Base-by-base conservation (phyloP, 2,113 vertebrate genomes). In the Hepsetus odoe region DNA sequence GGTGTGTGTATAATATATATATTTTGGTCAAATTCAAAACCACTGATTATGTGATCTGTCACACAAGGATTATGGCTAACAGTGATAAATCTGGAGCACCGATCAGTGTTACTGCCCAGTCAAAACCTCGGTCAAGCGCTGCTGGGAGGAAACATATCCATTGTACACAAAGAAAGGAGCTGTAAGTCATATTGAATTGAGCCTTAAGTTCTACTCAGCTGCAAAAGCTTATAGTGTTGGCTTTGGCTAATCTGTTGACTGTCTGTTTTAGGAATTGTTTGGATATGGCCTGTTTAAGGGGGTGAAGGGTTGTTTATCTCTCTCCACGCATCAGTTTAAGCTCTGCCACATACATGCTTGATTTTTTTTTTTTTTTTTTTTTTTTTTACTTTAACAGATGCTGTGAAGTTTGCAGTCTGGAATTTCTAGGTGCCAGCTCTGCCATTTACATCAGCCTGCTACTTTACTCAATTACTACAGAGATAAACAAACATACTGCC, bases 221-320 rank as follows among this genome's bases (percentile, higher is more conserved):
- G 51, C 64, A 53, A 18, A 16, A 55, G 65, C 49, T 2, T 35
- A 40, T 82, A 58, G 69, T 65, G 70, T 87, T 88, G 87, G 53
- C 58, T 58, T 30, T 16, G 74, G 30, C 59, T 82, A 72, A 83
- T 83, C 67, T 81, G 35, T 77, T 81, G 70, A 74, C 44, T 16
- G 6, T 69, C 46, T 59, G 42, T 55, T 82, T 66, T 65, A 62
- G 56, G 49, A 76, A 22, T 26, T 62, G 73, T 79, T 76, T 73
- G 33, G 24, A 26, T 61, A 59, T 78, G 79, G 14, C n/a, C 30
- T 64, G 83, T 74, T 83, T 82, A 85, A 35, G 85, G 80, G 87
- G 84, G 86, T 89, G 86, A 86, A 38, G 1, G 5, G 4, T 87
- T 80, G 76, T 89, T 86, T 86, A 83, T 85, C 73, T 33, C n/a